Evolutionary conservation across 2,113 vertebrate genomes (phyloP).

Genomic region (Xyliphius kryptos): DNA sequence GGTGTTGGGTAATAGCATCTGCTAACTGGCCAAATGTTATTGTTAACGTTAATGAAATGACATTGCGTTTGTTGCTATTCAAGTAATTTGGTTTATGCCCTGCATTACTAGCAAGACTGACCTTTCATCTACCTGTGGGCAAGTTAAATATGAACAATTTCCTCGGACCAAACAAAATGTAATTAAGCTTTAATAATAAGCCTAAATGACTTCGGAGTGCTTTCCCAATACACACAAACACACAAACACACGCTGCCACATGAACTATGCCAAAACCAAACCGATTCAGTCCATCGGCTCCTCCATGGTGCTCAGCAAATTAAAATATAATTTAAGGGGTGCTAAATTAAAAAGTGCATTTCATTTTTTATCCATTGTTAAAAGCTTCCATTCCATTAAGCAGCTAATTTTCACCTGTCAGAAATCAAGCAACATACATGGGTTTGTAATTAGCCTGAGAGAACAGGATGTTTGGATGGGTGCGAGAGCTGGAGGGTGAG

Average conservation of each 20-base stretch:
- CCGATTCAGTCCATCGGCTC: slow-evolving; percentile 33
- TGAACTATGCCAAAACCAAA: slow-evolving; percentile 25
- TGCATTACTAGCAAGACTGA: no score
- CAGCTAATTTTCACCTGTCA: slow-evolving; percentile 46
- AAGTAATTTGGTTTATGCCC: no score
- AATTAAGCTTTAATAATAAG: no score
- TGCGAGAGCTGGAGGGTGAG: not conserved
- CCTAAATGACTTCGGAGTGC: no score
- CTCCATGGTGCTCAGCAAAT: slow-evolving; percentile 37
- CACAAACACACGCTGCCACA: not conserved
- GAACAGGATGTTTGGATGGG: slow-evolving; percentile 33
- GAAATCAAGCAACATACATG: slow-evolving; percentile 42
- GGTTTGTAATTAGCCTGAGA: slow-evolving; percentile 39
- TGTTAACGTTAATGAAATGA: no score
- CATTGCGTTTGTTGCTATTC: no score
- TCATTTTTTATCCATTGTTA: slow-evolving; percentile 30
- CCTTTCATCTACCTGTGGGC: no score
- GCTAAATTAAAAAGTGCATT: slow-evolving; percentile 42
- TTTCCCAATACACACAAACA: slow-evolving; percentile 1
- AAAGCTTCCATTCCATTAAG: slow-evolving; percentile 45
- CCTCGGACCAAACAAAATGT: no score
- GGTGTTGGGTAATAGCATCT: no score
- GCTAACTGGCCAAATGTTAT: no score
- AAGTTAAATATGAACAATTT: no score
- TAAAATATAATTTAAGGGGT: slow-evolving; percentile 44